Conservation (phyloP, 2,888 invertebrate species). For the Tortricodes alternella region DNA sequence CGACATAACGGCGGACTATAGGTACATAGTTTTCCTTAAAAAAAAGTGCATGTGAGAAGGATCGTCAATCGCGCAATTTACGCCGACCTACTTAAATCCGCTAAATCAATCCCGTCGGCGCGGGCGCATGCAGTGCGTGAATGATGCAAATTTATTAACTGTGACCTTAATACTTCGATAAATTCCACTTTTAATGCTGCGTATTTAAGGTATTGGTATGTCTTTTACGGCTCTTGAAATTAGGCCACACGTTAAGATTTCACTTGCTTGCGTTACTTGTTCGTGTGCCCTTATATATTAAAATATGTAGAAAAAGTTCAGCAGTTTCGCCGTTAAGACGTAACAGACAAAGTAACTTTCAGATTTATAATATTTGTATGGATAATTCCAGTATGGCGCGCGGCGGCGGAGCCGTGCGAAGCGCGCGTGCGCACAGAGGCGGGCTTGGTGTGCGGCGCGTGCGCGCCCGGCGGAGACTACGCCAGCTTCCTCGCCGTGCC, state of each 20-base stretch:
- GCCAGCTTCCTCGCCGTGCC: constrained; percentile 74
- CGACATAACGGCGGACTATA: background rate
- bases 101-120: background rate
- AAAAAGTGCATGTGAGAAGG: background rate
- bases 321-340: background rate
- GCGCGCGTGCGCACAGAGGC: constrained; percentile 46
- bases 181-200: no score
- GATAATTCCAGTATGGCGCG: constrained; percentile 31
- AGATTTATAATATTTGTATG: no score
- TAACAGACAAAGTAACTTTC: no score
- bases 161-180: no score
- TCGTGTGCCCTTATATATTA: no score
- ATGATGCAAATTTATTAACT: background rate
- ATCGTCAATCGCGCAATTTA: background rate
- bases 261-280: no score
- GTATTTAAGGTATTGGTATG: no score
- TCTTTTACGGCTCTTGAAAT: no score
- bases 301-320: background rate
- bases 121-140: background rate
- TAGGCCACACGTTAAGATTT: no score
- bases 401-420: constrained; percentile 36
- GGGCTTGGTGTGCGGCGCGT: constrained; percentile 61
- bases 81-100: constrained; percentile 18
- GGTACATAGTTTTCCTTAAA: background rate
- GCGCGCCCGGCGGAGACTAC: constrained; percentile 48